phyloP scores from a whole-genome alignment of 1,140 invertebrate species.

The Brachionus paranguensis region DNA sequence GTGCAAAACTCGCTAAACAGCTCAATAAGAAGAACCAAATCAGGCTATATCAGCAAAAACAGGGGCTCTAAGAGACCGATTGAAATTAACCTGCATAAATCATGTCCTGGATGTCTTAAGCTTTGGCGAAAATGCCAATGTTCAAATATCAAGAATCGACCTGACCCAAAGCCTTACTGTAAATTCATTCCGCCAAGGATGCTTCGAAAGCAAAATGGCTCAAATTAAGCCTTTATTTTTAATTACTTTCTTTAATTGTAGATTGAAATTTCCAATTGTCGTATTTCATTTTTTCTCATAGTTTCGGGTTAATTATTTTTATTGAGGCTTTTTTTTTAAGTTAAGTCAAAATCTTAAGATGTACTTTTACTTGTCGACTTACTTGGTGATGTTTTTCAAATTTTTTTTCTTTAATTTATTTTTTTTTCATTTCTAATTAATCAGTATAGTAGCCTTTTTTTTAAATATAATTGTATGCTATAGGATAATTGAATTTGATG shows the following conservation, averaged over 20 bases:
- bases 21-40: slow-evolving; percentile 7
- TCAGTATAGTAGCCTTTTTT: not conserved
- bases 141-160: slow-evolving; percentile 40
- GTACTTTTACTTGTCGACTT: not conserved
- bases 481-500: not conserved
- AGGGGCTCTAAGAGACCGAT: not conserved
- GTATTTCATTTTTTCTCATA: not conserved
- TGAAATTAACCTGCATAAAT: slow-evolving; percentile 35
- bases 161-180: slow-evolving; percentile 34
- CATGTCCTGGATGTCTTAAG: slow-evolving; percentile 36
- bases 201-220: slow-evolving; percentile 3
- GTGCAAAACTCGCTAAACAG: not conserved
- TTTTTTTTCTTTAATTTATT: not conserved
- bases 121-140: slow-evolving; percentile 31
- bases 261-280: not conserved
- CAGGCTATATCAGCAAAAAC: slow-evolving; percentile 6
- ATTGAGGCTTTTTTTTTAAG: not conserved
- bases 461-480: not conserved
- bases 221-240: not conserved
- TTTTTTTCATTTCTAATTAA: not conserved
- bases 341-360: not conserved
- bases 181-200: slow-evolving; percentile 39
- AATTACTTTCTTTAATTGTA: not conserved
- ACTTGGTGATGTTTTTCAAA: not conserved
- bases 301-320: not conserved